Evolutionary conservation across 1,140 invertebrate species (phyloP), one percentile per base, ranked within the genome.

Genomic region (Brachionus manjavacas): DNA sequence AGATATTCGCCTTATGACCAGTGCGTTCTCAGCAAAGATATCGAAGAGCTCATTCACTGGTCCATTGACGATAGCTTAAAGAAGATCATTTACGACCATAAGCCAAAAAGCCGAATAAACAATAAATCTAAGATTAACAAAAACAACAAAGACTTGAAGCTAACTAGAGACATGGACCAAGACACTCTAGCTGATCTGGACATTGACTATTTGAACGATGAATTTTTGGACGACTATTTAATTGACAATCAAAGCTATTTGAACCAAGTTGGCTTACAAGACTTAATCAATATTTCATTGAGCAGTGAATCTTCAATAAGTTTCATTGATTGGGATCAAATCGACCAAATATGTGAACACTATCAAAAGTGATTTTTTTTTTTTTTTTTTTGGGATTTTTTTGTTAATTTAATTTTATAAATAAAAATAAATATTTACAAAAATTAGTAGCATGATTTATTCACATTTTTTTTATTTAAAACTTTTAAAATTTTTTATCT

Each of bases 301-400:
- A 81, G 79, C 11, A 81, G n/a, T 4, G 79, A 81, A 6, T 81
- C 79, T 41, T 52, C 64, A n/a, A 64, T 81, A 20, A 81, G 79
- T 81, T 68, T 23, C 60, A 81, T 81, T 43, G 79, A 81, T 68
- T 81, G 79, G 79, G 79, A 81, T 39, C 79, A 64, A 81, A 60
- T 81, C 8, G 52, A 81, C 16, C 52, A 81, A 60, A 81, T 81
- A 4, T 23, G 25, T 49, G 72, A 35, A 25, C n/a, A 14, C 0
- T 76, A 49, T 49, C 41, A 76, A 46, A 76, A 76, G 52, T 49
- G 14, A 31, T 35, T 31, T 3, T 3, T 31, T 3, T 4, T 31
- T 31, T 35, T 35, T 35, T 72, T 72, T 72, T 72, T 2, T 39
- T 25, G n/a, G n/a, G n/a, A n/a, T 72, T 66, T n/a, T 52, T 52